Conservation (phyloP, 1,140 invertebrate species). For the Drepana arcuata region DNA sequence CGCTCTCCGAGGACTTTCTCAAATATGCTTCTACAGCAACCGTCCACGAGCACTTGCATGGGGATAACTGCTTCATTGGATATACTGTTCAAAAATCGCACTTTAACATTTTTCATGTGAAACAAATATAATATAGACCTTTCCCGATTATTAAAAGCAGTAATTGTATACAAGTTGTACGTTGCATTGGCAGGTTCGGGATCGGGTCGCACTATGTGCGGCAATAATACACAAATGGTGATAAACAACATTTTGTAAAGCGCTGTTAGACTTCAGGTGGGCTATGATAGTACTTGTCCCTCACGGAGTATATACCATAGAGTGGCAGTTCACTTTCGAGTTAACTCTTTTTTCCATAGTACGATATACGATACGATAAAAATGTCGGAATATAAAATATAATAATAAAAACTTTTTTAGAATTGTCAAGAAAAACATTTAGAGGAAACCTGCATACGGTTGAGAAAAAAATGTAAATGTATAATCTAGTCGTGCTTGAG, state of each 20-base stretch:
- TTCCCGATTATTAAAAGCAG: constrained; percentile 40
- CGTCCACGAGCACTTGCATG: constrained; percentile 34
- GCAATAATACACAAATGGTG: constrained; percentile 2
- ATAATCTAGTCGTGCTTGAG: too few species aligned
- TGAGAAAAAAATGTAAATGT: too few species aligned
- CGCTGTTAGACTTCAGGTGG: constrained; percentile 5
- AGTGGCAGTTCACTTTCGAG: too few species aligned
- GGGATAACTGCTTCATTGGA: constrained; percentile 45
- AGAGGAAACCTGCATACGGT: too few species aligned
- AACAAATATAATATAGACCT: constrained; percentile 30
- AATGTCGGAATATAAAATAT: too few species aligned
- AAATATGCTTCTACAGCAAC: constrained; percentile 18
- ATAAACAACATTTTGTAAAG: background rate
- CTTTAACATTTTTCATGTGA: constrained; percentile 20
- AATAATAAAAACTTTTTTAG: too few species aligned
- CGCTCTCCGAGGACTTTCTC: constrained; percentile 28
- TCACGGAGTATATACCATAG: too few species aligned
- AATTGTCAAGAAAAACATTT: too few species aligned
- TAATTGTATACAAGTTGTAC: constrained; percentile 7
- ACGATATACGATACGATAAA: too few species aligned
- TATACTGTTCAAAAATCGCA: constrained; percentile 43
- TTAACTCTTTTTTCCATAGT: too few species aligned
- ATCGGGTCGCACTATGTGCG: too few species aligned
- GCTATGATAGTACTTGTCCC: too few species aligned
- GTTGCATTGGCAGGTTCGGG: background rate